These are phyloP conservation scores for Anthrax anthrax DNA, from an alignment of 2,888 invertebrate genomes.

Conservation along the genomic window DNA sequence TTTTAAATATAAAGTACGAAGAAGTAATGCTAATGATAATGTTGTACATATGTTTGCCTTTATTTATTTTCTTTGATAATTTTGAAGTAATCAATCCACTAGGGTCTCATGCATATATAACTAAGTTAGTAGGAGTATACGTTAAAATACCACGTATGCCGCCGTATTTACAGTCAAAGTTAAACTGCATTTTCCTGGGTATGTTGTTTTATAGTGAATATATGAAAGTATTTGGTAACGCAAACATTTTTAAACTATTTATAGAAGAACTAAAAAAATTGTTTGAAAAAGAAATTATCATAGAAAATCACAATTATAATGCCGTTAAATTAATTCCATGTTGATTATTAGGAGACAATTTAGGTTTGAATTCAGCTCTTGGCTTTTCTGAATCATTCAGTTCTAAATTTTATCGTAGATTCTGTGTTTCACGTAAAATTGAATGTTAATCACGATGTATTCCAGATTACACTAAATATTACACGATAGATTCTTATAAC, in stretches of 20 bases:
- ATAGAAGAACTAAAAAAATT: not conserved
- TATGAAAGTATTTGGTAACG: not conserved
- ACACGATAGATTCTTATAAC: too few relatives aligned
- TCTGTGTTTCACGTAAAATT: not conserved
- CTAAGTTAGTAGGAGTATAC: not conserved
- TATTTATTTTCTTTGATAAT: not conserved
- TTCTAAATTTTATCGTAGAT: not conserved
- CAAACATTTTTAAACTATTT: not conserved
- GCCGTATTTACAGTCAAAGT: not conserved
- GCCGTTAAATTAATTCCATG: not conserved
- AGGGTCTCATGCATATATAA: not conserved
- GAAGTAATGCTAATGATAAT: too few relatives aligned
- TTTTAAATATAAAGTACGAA: too few relatives aligned
- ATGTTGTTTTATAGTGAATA: conserved; percentile 4
- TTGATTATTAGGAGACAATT: not conserved
- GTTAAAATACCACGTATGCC: conserved; percentile 1
- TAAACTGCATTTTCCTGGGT: not conserved
- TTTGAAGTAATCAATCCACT: not conserved
- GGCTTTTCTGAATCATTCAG: not conserved
- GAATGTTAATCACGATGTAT: too few relatives aligned
- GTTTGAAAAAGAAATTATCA: not conserved
- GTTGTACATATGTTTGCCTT: too few relatives aligned
- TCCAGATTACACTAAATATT: too few relatives aligned
- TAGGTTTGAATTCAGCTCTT: not conserved
- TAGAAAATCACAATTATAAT: not conserved